phyloP scores from a whole-genome alignment of 2,113 vertebrate genomes.

The Aspiorhynchus laticeps region DNA sequence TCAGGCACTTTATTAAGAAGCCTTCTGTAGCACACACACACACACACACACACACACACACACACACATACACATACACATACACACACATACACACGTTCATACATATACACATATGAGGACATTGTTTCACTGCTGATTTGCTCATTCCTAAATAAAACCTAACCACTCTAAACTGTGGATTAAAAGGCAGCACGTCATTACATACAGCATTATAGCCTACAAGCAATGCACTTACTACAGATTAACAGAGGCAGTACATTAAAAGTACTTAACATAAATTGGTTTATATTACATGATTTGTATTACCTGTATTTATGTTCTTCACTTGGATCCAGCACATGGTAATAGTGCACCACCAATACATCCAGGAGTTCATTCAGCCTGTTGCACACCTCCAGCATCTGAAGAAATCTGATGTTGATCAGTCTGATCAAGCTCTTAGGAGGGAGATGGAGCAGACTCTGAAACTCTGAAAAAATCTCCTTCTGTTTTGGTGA shows the following conservation, averaged over 20 bases:
- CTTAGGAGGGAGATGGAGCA: not conserved
- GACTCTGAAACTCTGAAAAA: not conserved
- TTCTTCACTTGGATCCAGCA: not conserved
- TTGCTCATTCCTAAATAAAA: too few species aligned
- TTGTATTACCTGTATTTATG: not conserved
- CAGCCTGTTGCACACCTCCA: not conserved
- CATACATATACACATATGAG: not conserved
- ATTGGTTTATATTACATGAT: too few species aligned
- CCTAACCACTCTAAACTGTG: too few species aligned
- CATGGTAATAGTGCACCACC: too few species aligned
- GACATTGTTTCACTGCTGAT: too few species aligned
- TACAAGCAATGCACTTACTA: too few species aligned
- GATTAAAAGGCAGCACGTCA: too few species aligned
- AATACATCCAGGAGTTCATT: not conserved
- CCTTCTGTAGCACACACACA: not conserved
- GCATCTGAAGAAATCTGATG: not conserved
- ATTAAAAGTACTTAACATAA: too few species aligned
- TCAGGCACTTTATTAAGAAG: not conserved
- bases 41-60: not conserved
- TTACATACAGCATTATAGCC: too few species aligned
- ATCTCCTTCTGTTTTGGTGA: too few species aligned
- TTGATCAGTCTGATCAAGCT: not conserved
- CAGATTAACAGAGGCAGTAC: too few species aligned
- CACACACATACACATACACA: not conserved
- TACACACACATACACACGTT: not conserved